A percentile compares a stretch with the other conserved stretches of the same genome.
Conservation (phyloP, 2,113 vertebrate genomes). For the Cryptoleucopteryx plumbea region DNA sequence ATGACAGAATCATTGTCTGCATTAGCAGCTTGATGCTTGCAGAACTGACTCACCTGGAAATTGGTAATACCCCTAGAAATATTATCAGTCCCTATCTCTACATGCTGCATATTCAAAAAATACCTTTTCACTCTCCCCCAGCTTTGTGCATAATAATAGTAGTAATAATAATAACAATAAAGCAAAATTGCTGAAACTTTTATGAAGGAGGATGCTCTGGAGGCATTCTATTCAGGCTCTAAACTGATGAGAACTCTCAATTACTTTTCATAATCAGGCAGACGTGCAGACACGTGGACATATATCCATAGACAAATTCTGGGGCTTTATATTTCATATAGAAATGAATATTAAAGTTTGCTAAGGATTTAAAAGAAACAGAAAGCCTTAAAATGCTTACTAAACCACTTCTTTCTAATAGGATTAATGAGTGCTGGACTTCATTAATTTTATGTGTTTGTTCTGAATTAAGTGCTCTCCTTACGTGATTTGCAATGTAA, state of each 20-base stretch:
- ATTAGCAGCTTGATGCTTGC: not conserved
- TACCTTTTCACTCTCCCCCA: not conserved
- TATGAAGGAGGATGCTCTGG: not conserved
- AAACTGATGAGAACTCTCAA: not conserved
- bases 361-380: not conserved
- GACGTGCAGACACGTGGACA: not conserved
- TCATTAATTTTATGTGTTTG: conserved; percentile 32
- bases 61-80: not conserved
- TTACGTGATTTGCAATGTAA: not conserved
- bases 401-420: not conserved
- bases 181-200: not conserved
- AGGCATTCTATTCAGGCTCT: not conserved
- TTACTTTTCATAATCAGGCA: not conserved
- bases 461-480: not conserved
- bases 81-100: not conserved
- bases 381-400: not conserved
- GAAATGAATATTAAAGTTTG: not conserved
- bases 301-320: not conserved
- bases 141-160: not conserved
- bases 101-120: not conserved
- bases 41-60: not conserved
- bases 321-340: not conserved
- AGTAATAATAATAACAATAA: not conserved
- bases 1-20: not conserved
- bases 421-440: conserved; percentile 3